phyloP scores from a whole-genome alignment of 2,113 vertebrate species.

The Pseudorhombus dupliciocellatus region DNA sequence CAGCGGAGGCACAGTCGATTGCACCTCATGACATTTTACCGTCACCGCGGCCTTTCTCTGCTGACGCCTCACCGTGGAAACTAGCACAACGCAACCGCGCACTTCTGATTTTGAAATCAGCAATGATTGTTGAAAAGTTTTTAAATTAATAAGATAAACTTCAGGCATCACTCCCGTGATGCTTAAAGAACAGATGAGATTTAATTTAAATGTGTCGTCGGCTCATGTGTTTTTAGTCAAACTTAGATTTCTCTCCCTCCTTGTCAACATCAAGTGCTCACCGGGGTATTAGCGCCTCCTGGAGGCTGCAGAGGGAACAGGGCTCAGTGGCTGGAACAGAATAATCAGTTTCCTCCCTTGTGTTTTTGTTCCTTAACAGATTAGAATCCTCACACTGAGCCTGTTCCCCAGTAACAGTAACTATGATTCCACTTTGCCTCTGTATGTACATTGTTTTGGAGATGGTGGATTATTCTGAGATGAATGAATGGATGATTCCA shows the following conservation, averaged over 20 bases:
- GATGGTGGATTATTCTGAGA: constrained; percentile 51
- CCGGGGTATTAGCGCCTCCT: constrained; percentile 29
- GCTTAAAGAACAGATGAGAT: no score
- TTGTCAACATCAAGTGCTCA: constrained; percentile 30
- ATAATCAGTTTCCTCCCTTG: no score
- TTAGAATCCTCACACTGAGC: constrained; percentile 20
- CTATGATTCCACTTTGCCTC: constrained; percentile 48
- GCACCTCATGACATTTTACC: neutral
- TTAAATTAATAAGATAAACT: no score
- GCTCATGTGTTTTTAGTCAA: no score
- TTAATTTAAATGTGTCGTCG: no score
- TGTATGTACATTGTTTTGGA: constrained; percentile 28
- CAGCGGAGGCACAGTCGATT: neutral
- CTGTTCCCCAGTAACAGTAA: constrained; percentile 13
- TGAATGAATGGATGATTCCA: constrained; percentile 40
- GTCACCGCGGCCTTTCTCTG: neutral
- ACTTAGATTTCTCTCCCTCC: no score
- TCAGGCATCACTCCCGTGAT: no score
- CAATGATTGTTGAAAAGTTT: no score
- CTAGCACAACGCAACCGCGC: no score
- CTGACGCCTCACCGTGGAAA: neutral
- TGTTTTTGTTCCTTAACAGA: no score
- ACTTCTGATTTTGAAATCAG: no score
- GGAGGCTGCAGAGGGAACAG: constrained; percentile 32
- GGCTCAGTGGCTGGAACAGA: no score